Percentiles rank a stretch among this genome's conserved stretches.
These are phyloP conservation scores for Xestia sexstrigata DNA, from an alignment of 2,888 invertebrate genomes.

Conservation along the genomic window DNA sequence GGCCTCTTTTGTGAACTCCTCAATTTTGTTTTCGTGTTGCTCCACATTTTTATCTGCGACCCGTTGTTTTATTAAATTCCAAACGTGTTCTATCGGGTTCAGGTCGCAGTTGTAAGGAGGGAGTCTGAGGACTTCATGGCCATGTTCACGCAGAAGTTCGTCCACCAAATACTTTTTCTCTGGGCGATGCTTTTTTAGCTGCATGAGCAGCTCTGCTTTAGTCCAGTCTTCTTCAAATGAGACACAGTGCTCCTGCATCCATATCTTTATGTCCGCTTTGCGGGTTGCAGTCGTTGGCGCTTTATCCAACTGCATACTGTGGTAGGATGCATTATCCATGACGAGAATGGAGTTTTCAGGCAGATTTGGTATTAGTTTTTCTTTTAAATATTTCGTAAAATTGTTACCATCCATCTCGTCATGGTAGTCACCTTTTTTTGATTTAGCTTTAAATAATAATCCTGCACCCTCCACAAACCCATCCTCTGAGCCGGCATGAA, in stretches of 20 bases:
- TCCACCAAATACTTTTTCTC: slow-evolving; percentile 13
- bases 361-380: slow-evolving; percentile 37
- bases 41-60: slow-evolving; percentile 34
- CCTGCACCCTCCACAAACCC: slow-evolving; percentile 44
- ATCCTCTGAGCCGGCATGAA: slow-evolving; percentile 44
- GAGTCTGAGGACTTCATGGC: slow-evolving; percentile 40
- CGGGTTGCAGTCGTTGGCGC: slow-evolving; percentile 54
- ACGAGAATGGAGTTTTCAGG: slow-evolving; percentile 31
- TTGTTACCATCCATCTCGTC: slow-evolving; percentile 37
- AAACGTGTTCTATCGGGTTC: slow-evolving; percentile 68
- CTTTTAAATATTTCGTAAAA: slow-evolving; percentile 36
- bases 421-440: slow-evolving; percentile 39
- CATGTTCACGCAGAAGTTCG: background rate
- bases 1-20: slow-evolving; percentile 18
- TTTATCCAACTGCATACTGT: slow-evolving; percentile 33
- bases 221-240: slow-evolving; percentile 56
- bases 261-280: slow-evolving; percentile 56
- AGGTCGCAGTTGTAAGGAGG: slow-evolving; percentile 69
- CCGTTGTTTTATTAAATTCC: slow-evolving; percentile 43
- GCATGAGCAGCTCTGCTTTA: slow-evolving; percentile 29
- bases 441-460: slow-evolving; percentile 43
- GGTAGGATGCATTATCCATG: slow-evolving; percentile 27
- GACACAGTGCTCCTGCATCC: slow-evolving; percentile 62
- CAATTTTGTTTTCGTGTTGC: slow-evolving; percentile 5
- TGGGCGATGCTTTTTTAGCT: slow-evolving; percentile 28